Evolutionary conservation across 1,140 invertebrate species (phyloP).

Genomic region (Orius insidiosus): DNA sequence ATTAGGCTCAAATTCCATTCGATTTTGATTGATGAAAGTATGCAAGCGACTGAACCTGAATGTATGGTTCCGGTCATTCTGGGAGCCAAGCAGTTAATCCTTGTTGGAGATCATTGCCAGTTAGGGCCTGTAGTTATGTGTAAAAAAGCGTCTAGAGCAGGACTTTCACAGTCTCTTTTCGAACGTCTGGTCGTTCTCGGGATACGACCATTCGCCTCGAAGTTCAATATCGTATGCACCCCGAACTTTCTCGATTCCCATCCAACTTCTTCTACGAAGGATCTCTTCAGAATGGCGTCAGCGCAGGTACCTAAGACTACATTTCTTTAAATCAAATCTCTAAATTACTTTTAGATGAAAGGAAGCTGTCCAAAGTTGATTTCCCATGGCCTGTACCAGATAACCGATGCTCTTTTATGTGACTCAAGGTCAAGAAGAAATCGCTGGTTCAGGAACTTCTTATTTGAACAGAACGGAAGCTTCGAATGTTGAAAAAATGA

Average conservation of each 20-base stretch:
- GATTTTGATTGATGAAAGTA: slow-evolving; percentile 94
- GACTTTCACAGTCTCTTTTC: slow-evolving; percentile 92
- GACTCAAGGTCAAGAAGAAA: slow-evolving; percentile 96
- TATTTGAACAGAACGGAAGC: slow-evolving; percentile 98
- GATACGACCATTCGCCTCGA: slow-evolving; percentile 87
- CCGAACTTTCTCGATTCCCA: slow-evolving; percentile 89
- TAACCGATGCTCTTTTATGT: slow-evolving; percentile 99
- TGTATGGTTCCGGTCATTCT: slow-evolving; percentile 97
- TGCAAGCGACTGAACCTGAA: slow-evolving; percentile 93
- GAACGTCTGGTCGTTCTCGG: slow-evolving; percentile 92
- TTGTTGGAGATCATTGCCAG: slow-evolving; percentile 98
- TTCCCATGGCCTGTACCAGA: slow-evolving; percentile 96
- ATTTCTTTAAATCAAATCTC: not conserved
- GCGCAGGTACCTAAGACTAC: slow-evolving; percentile 39
- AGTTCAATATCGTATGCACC: slow-evolving; percentile 99
- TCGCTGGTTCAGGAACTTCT: slow-evolving; percentile 93
- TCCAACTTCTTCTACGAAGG: slow-evolving; percentile 99
- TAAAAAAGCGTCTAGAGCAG: slow-evolving; percentile 94
- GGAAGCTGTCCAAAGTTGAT: slow-evolving; percentile 76
- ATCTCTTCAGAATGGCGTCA: slow-evolving; percentile 94
- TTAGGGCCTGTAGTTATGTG: slow-evolving; percentile 98
- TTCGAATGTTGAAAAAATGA: slow-evolving; percentile 92
- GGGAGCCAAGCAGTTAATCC: slow-evolving; percentile 87
- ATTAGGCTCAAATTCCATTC: slow-evolving; percentile 87
- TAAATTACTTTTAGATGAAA: slow-evolving; percentile 46